Conservation (phyloP, 2,113 vertebrate species). For the Rhipidura dahli region DNA sequence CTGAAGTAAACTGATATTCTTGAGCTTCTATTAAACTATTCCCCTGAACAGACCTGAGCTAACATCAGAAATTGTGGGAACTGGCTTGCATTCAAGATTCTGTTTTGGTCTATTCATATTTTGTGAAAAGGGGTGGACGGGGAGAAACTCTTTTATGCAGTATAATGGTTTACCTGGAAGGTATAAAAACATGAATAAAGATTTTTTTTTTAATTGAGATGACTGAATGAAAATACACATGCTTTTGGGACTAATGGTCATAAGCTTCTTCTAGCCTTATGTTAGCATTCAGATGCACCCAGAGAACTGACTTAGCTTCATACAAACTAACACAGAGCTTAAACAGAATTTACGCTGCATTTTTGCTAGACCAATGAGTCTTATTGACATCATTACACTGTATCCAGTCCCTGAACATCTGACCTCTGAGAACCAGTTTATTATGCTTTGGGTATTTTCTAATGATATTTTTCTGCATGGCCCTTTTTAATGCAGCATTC, state of each 20-base stretch:
- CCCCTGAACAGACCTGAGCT: conserved; percentile 35
- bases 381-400: neutral
- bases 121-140: neutral
- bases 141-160: neutral
- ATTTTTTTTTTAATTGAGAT: neutral
- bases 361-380: neutral
- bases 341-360: neutral
- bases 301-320: neutral
- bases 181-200: conserved; percentile 11
- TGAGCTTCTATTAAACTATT: conserved; percentile 48
- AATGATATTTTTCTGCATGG: neutral
- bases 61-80: conserved; percentile 73
- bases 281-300: neutral
- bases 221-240: neutral
- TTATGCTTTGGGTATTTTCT: neutral
- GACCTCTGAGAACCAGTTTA: neutral
- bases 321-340: neutral
- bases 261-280: neutral
- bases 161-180: neutral
- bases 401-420: neutral
- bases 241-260: neutral
- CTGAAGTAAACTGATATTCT: conserved; percentile 68
- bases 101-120: conserved; percentile 49
- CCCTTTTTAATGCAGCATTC: neutral
- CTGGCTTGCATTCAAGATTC: conserved; percentile 51